phyloP scores from a whole-genome alignment of 2,113 vertebrate genomes.

The Tachysurus fulvidraco region DNA sequence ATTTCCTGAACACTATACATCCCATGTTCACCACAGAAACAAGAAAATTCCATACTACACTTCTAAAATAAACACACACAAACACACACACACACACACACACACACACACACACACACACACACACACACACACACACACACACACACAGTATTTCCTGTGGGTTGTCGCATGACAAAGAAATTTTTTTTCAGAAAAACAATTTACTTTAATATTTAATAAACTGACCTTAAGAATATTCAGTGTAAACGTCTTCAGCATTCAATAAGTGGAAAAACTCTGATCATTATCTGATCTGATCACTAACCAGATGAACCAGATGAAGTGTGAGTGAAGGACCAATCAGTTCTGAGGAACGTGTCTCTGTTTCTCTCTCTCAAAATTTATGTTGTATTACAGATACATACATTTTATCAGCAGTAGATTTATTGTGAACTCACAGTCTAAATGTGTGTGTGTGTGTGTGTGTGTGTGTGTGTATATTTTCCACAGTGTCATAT shows the following conservation, averaged over 20 bases:
- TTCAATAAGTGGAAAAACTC: too few species aligned
- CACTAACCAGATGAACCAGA: too few species aligned
- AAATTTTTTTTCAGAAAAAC: too few species aligned
- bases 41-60: slow-evolving; percentile 2
- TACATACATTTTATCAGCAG: neutral
- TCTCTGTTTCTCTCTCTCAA: neutral
- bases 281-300: too few species aligned
- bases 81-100: slow-evolving; percentile 17
- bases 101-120: slow-evolving; percentile 10
- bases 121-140: neutral
- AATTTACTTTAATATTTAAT: too few species aligned
- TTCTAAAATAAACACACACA: slow-evolving; percentile 7
- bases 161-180: too few species aligned
- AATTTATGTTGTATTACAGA: neutral
- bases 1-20: slow-evolving; percentile 48
- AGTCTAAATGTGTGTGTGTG: neutral
- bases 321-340: too few species aligned
- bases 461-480: slow-evolving; percentile 5
- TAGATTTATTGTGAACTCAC: neutral
- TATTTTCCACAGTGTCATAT: neutral
- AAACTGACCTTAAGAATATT: too few species aligned
- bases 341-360: neutral
- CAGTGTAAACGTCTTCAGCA: too few species aligned
- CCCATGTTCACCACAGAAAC: slow-evolving; percentile 43
- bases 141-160: neutral